Base-by-base conservation (phyloP, 2,888 invertebrate species). In the Rotaria sp. region DNA sequence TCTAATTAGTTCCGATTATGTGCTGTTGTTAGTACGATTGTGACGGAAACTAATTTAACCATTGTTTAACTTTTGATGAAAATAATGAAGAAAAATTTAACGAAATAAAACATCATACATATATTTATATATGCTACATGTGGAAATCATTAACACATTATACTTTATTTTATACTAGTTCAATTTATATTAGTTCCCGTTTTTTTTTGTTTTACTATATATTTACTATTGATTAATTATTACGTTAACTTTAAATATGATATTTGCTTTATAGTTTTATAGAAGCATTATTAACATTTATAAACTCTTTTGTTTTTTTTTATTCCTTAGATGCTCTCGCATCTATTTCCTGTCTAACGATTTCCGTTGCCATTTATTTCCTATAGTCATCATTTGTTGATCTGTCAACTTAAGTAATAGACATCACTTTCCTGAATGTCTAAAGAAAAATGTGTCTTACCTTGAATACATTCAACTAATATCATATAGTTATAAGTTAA, bases 361-460 rank as follows among this genome's bases (percentile, higher is more conserved):
- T 67, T 67, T 67, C 67, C 67, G 67, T 67, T 67, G 67, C 67
- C 35, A 35, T 67, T 67, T 67, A 30, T 67, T 67, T 67, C 67
- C 18, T 67, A 13, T 13, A 67, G 67, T 67, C 67, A 67, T 67
- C 67, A 35, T 67, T 67, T 67, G 35, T 67, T 67, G 67, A 67
- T 67, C 67, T 67, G 35, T 67, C 67, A 67, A 67, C 35, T 67
- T 67, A 67, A 67, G 30, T 67, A 35, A 67, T 35, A 67, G 67
- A 30, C 67, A 67, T 30, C 67, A 67, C 35, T 35, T 67, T 67
- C 67, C 18, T 67, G 35, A 18, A 67, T 67, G 35, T 67, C 67
- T 18, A 50, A 50, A 30, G 15, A 15, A 30, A 13, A 67, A 67
- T 30, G 30, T 67, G 18, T 35, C n/a, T n/a, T 57, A 35, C 30